Percentiles rank a stretch among this genome's conserved stretches.
These are phyloP conservation scores for Tupaia chinensis DNA, from an alignment of 2,113 vertebrate species.

Conservation along the genomic window DNA sequence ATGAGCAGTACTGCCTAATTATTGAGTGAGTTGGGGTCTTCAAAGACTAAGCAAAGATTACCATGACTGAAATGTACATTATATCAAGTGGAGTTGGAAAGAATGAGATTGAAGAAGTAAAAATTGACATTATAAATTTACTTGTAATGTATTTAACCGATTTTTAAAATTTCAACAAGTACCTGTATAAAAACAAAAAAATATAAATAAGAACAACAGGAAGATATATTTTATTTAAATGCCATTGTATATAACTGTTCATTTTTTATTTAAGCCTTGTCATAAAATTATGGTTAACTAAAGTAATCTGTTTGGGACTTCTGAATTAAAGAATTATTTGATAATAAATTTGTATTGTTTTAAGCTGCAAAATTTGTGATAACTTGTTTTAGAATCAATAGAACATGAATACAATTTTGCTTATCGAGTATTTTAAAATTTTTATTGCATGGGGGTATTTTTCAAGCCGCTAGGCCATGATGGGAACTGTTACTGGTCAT, in stretches of 20 bases:
- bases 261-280: not conserved
- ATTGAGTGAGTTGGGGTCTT: not conserved
- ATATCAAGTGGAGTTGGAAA: not conserved
- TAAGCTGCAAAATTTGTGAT: not conserved
- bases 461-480: too few relatives aligned
- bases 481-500: too few relatives aligned
- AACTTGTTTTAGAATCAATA: not conserved
- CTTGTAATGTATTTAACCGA: not conserved
- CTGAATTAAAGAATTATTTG: not conserved
- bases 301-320: not conserved
- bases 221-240: not conserved
- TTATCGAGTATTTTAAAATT: not conserved
- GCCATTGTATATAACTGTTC: not conserved
- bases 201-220: not conserved
- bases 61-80: not conserved
- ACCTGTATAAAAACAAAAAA: not conserved
- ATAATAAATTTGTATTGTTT: not conserved
- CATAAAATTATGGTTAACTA: not conserved
- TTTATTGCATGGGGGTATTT: not conserved
- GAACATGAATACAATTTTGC: not conserved
- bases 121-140: not conserved
- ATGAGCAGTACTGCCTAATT: rapidly evolving
- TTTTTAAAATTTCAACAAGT: not conserved
- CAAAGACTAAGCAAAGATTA: not conserved
- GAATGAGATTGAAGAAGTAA: not conserved